A percentile compares a stretch with the other conserved stretches of the same genome.
Conservation (phyloP, 2,797 vertebrate genomes). For the Enteromius treurensis region DNA sequence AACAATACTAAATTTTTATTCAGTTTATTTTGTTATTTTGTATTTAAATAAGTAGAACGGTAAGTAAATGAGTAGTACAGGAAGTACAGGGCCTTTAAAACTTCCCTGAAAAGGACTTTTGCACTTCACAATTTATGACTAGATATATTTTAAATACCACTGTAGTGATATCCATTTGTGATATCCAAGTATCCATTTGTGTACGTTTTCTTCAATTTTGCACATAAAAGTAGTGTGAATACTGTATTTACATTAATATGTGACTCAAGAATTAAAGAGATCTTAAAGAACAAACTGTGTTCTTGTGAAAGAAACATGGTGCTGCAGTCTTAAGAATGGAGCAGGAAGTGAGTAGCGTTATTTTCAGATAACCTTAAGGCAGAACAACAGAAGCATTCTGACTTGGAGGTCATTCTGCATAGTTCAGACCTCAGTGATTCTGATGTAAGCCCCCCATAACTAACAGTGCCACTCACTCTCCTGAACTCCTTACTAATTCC, state of each 20-base stretch:
- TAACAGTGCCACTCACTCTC: constrained; percentile 50
- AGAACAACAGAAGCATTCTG: constrained; percentile 18
- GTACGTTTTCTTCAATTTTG: not conserved
- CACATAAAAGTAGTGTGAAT: not conserved
- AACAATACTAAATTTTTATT: no score
- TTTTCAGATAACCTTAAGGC: constrained; percentile 42
- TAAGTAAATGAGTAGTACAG: no score
- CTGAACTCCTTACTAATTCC: constrained; percentile 50
- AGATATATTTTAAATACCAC: not conserved
- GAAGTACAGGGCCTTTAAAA: not conserved
- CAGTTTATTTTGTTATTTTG: not conserved
- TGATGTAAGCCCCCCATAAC: constrained; percentile 57
- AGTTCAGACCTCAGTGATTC: constrained; percentile 55
- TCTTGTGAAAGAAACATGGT: not conserved
- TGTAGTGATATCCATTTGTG: no score
- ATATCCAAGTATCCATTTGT: no score
- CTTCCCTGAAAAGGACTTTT: not conserved
- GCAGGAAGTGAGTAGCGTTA: constrained; percentile 5
- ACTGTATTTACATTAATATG: not conserved
- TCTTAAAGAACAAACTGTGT: not conserved
- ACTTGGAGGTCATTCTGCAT: constrained; percentile 20
- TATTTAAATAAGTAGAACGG: not conserved
- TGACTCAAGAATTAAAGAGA: not conserved
- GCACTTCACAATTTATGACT: not conserved
- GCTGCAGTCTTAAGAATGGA: constrained; percentile 15